Conservation (phyloP, 2,888 invertebrate genomes). For the Melieria picta region DNA sequence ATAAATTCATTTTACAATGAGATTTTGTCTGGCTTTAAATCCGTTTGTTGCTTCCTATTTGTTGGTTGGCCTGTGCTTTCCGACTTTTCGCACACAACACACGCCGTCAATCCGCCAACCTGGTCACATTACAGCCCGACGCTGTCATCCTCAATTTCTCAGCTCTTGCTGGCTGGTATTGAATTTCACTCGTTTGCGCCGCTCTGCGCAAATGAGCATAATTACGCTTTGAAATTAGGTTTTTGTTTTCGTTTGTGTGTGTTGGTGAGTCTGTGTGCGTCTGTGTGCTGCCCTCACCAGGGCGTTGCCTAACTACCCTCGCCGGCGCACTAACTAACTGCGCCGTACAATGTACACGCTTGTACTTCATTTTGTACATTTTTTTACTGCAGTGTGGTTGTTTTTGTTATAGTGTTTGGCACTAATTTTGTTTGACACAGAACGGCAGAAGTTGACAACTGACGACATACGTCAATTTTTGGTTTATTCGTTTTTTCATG, state of each 20-base stretch:
- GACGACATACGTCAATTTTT: slow-evolving; percentile 48
- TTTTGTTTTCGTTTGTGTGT: slow-evolving; percentile 26
- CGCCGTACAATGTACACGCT: not conserved
- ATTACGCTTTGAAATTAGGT: slow-evolving; percentile 38
- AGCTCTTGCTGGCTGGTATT: slow-evolving; percentile 25
- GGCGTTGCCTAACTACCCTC: slow-evolving; percentile 8
- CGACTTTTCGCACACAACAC: no score
- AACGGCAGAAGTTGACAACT: slow-evolving; percentile 54
- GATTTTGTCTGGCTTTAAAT: no score
- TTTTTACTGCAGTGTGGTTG: slow-evolving; percentile 6
- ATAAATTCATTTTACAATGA: no score
- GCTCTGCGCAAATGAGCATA: slow-evolving; percentile 39
- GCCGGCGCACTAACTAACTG: slow-evolving; percentile 9
- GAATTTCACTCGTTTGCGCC: slow-evolving; percentile 37
- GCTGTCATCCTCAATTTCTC: no score
- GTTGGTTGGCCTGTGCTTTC: no score
- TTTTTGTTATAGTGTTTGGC: slow-evolving; percentile 30
- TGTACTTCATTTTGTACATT: not conserved
- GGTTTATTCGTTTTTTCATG: slow-evolving; percentile 13
- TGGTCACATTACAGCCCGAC: not conserved
- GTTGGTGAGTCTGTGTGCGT: not conserved
- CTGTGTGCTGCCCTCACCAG: not conserved
- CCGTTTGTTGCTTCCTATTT: no score
- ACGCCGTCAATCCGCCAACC: not conserved
- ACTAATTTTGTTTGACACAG: slow-evolving; percentile 55